Conservation (phyloP, 1,140 invertebrate species). For the Meloidogyne exigua region DNA sequence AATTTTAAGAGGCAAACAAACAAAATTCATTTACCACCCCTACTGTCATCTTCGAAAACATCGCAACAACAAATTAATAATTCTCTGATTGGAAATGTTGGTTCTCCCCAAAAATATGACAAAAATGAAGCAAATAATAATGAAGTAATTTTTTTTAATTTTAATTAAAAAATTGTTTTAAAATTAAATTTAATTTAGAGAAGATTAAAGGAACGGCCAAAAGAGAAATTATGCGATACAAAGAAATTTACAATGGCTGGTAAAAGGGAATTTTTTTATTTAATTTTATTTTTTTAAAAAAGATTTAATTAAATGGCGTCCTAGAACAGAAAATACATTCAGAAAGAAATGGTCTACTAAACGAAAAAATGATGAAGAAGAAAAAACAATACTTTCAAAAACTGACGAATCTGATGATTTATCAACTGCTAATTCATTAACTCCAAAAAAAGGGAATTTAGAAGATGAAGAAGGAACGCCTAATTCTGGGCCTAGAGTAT, state of each 20-base stretch:
- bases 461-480: background rate
- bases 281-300: background rate
- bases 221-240: slow-evolving; percentile 33
- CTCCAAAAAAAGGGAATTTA: background rate
- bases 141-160: background rate
- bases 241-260: slow-evolving; percentile 48
- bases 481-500: background rate
- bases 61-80: background rate
- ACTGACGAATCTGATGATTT: background rate
- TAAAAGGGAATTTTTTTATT: background rate
- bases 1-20: background rate
- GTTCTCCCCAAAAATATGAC: background rate
- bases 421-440: slow-evolving; percentile 7
- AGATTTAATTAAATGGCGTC: slow-evolving; percentile 43
- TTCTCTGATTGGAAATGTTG: background rate
- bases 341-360: slow-evolving; percentile 46
- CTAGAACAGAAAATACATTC: slow-evolving; percentile 45
- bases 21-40: background rate
- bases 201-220: background rate
- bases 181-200: slow-evolving; percentile 9
- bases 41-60: background rate
- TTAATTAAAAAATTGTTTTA: background rate
- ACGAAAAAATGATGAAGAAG: slow-evolving; percentile 31
- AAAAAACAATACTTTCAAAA: background rate
- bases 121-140: background rate